These are phyloP conservation scores for Perccottus glenii DNA, from an alignment of 2,113 vertebrate species.

Conservation along the genomic window DNA sequence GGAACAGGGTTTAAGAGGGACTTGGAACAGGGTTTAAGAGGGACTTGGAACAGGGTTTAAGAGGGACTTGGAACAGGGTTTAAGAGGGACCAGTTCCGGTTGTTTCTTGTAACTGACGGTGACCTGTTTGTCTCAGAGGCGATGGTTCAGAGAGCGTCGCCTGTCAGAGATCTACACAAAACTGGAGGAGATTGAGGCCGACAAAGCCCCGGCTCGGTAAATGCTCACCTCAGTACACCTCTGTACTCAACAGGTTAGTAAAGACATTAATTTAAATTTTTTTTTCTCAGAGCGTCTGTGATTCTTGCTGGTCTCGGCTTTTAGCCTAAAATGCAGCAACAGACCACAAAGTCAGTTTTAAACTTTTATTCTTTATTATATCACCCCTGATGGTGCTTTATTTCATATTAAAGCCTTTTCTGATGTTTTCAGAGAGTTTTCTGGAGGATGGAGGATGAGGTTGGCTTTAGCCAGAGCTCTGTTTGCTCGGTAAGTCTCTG, in stretches of 20 bases:
- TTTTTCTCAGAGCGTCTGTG: slow-evolving; percentile 86
- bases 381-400: too few relatives aligned
- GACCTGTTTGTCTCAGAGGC: slow-evolving; percentile 70
- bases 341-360: slow-evolving; percentile 89
- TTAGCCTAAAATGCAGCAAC: slow-evolving; percentile 92
- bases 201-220: slow-evolving; percentile 96
- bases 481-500: slow-evolving; percentile 87
- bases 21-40: too few relatives aligned
- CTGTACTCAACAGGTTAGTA: too few relatives aligned
- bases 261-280: neutral
- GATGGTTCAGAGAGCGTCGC: slow-evolving; percentile 87
- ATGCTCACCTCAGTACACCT: neutral
- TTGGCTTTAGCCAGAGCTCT: slow-evolving; percentile 93
- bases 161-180: slow-evolving; percentile 91
- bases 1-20: too few relatives aligned
- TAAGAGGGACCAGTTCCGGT: too few relatives aligned
- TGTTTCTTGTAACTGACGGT: too few relatives aligned
- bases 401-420: too few relatives aligned
- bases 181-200: slow-evolving; percentile 96
- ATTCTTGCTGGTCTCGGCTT: slow-evolving; percentile 97
- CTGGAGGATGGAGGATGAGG: slow-evolving; percentile 98
- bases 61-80: too few relatives aligned
- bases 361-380: neutral
- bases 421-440: slow-evolving; percentile 87
- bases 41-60: too few relatives aligned